Percentiles rank a stretch among this genome's conserved stretches.
Conservation (phyloP, 2,797 vertebrate genomes). For the Lithobates pipiens region DNA sequence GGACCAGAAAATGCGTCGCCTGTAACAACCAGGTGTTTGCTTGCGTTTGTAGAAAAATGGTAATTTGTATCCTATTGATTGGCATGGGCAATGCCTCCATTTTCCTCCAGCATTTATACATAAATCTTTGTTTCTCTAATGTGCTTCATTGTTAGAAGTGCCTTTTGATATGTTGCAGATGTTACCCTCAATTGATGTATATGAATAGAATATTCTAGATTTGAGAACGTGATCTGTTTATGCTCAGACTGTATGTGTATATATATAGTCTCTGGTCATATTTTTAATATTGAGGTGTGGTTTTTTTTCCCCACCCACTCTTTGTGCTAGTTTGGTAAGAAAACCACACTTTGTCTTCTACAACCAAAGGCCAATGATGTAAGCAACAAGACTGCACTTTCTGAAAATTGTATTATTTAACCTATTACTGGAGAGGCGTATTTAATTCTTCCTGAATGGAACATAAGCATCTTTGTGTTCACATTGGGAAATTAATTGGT, state of each 20-base stretch:
- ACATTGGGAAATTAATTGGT: not conserved
- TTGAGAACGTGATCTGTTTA: conserved; percentile 23
- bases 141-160: conserved; percentile 52
- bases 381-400: conserved; percentile 27
- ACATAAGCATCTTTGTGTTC: not conserved
- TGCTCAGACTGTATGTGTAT: conserved; percentile 39
- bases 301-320: not conserved
- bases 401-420: conserved; percentile 29
- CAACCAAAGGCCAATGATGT: conserved; percentile 52
- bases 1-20: not conserved
- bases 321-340: not conserved
- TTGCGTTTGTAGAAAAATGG: not conserved
- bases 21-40: not conserved
- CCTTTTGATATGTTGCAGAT: conserved; percentile 52
- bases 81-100: not conserved
- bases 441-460: not conserved
- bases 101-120: not conserved
- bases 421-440: not conserved
- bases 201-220: conserved; percentile 35
- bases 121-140: not conserved
- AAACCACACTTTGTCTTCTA: conserved; percentile 28
- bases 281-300: conserved; percentile 31
- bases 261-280: conserved; percentile 41
- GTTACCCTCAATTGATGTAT: not conserved
- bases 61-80: not conserved